phyloP scores from a whole-genome alignment of 2,797 vertebrate genomes.

The Takifugu rubripes region DNA sequence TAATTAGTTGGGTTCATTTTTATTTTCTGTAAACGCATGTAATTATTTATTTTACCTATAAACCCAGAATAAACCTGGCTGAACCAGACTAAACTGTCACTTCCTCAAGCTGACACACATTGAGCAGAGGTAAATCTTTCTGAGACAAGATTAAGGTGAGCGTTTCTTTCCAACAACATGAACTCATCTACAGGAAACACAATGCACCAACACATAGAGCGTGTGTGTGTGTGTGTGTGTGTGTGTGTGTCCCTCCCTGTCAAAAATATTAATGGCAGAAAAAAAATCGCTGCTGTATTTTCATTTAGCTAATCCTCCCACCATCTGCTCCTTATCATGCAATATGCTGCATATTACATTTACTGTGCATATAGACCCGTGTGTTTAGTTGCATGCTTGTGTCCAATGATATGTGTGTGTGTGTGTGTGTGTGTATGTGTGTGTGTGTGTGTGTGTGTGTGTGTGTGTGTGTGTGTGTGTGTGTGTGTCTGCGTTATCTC shows the following conservation, averaged over 20 bases:
- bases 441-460: slow-evolving; percentile 17
- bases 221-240: slow-evolving; percentile 8
- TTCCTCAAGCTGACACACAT: neutral
- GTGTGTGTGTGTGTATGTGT: slow-evolving; percentile 3
- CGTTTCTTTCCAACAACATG: too few species aligned
- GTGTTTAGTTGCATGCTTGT: slow-evolving; percentile 16
- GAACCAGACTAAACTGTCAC: neutral
- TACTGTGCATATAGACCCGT: slow-evolving; percentile 23
- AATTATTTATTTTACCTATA: slow-evolving; percentile 1
- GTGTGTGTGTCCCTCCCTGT: slow-evolving; percentile 63
- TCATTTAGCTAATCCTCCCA: slow-evolving; percentile 74
- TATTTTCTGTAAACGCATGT: neutral
- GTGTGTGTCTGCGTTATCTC: slow-evolving; percentile 42
- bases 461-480: slow-evolving; percentile 9
- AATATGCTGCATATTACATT: slow-evolving; percentile 51
- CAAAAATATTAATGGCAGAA: slow-evolving; percentile 72
- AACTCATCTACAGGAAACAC: too few species aligned
- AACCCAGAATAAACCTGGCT: neutral
- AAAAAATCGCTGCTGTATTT: slow-evolving; percentile 76
- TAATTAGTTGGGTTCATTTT: neutral
- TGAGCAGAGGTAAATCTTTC: slow-evolving; percentile 52
- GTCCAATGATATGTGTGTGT: slow-evolving; percentile 1
- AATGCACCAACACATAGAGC: neutral
- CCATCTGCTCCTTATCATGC: slow-evolving; percentile 79
- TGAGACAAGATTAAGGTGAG: too few species aligned